Conservation (phyloP, 2,113 vertebrate genomes). For the Stegastes partitus region DNA sequence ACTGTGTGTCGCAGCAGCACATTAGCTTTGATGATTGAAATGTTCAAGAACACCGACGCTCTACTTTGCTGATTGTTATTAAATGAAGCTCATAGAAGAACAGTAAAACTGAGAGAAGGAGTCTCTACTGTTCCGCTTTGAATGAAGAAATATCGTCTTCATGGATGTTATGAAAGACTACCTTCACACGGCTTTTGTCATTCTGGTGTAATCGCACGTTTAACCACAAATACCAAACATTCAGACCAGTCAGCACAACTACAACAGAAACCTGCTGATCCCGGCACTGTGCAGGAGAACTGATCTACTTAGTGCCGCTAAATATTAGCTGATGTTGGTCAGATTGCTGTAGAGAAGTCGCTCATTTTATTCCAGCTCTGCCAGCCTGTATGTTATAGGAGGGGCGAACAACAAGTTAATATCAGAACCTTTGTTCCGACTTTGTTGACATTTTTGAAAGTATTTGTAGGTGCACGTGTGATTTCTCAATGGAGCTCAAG, state of each 20-base stretch:
- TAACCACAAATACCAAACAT: neutral
- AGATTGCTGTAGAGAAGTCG: neutral
- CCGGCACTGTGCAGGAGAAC: neutral
- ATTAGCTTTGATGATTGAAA: no score
- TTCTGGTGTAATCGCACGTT: neutral
- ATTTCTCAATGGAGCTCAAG: no score
- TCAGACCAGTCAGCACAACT: neutral
- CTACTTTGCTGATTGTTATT: neutral
- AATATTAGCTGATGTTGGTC: neutral
- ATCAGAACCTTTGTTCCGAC: no score
- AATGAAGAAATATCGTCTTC: neutral
- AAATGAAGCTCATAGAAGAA: no score
- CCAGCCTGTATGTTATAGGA: no score
- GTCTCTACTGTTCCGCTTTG: neutral
- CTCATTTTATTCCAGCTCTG: neutral
- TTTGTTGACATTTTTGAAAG: no score
- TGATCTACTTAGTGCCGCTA: slow-evolving; percentile 9
- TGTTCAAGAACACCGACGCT: neutral
- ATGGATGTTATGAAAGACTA: no score
- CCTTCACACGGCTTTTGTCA: neutral
- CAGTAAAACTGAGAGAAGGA: neutral
- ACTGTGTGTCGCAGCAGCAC: no score
- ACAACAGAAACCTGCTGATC: neutral
- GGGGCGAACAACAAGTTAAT: no score
- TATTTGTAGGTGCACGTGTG: no score